A percentile compares a stretch with the other conserved stretches of the same genome.
Evolutionary conservation across 2,113 vertebrate genomes (phyloP).

Genomic region (Halichoeres trimaculatus): DNA sequence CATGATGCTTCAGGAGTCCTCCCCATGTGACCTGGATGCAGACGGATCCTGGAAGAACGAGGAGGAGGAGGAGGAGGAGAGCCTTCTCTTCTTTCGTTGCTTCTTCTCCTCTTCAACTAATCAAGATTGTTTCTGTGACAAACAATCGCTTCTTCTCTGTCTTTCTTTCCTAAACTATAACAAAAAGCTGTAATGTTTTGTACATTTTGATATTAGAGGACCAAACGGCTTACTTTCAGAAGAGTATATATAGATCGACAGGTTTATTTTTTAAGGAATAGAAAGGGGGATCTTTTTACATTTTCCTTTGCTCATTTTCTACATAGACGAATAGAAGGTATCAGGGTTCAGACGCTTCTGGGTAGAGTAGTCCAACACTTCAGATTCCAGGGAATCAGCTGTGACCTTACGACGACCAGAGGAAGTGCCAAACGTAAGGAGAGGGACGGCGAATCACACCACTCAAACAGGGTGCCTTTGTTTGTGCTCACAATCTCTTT

Average conservation of each 20-base stretch:
- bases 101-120: conserved; percentile 49
- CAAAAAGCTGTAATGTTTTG: conserved; percentile 76
- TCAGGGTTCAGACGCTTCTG: conserved; percentile 50
- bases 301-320: conserved; percentile 71
- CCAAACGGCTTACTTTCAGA: conserved; percentile 79
- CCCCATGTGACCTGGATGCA: conserved; percentile 51
- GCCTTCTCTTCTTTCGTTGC: conserved; percentile 20
- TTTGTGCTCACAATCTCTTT: conserved; percentile 58
- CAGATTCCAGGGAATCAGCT: conserved; percentile 38
- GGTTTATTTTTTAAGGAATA: conserved; percentile 75
- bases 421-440: conserved; percentile 77
- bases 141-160: conserved; percentile 57
- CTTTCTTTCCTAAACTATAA: conserved; percentile 65
- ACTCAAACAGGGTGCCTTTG: conserved; percentile 68
- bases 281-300: conserved; percentile 69
- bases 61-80: conserved; percentile 26
- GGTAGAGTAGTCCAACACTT: conserved; percentile 29
- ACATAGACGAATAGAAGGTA: conserved; percentile 52
- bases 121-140: conserved; percentile 70
- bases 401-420: conserved; percentile 39
- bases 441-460: conserved; percentile 49
- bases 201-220: conserved; percentile 84
- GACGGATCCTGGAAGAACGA: conserved; percentile 26
- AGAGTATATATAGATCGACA: conserved; percentile 78
- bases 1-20: conserved; percentile 1